These are phyloP conservation scores for Baccha elongata DNA, from an alignment of 2,888 invertebrate genomes.

Conservation along the genomic window DNA sequence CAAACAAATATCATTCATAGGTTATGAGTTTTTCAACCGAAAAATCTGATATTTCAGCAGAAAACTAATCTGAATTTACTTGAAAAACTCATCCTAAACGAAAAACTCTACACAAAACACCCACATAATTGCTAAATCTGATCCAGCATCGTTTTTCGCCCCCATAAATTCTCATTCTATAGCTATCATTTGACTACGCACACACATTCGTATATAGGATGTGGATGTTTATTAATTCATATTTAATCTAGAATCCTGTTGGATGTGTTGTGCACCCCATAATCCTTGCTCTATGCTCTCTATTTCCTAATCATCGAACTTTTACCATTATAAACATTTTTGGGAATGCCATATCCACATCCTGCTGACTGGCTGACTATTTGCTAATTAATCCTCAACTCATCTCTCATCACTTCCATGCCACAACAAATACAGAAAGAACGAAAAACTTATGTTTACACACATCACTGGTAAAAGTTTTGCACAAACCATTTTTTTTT, in stretches of 20 bases:
- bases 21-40: background rate
- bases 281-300: background rate
- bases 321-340: slow-evolving; percentile 48
- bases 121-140: slow-evolving; percentile 20
- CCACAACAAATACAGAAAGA: background rate
- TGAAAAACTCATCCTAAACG: background rate
- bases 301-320: slow-evolving; percentile 43
- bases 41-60: slow-evolving; percentile 25
- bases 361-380: slow-evolving; percentile 69
- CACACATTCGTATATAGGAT: slow-evolving; percentile 19
- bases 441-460: slow-evolving; percentile 54
- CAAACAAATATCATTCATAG: background rate
- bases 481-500: slow-evolving; percentile 28
- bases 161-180: background rate
- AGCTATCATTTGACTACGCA: slow-evolving; percentile 7
- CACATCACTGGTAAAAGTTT: slow-evolving; percentile 57
- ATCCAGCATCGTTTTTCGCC: background rate
- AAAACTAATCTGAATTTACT: slow-evolving; percentile 1
- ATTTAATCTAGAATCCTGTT: slow-evolving; percentile 45
- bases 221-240: slow-evolving; percentile 55
- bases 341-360: slow-evolving; percentile 38
- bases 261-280: background rate
- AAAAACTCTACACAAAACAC: background rate
- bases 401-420: slow-evolving; percentile 14
- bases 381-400: slow-evolving; percentile 62